Evolutionary conservation across 2,888 invertebrate species (phyloP), one percentile per base, ranked within the genome.

Genomic region (Acleris holmiana): DNA sequence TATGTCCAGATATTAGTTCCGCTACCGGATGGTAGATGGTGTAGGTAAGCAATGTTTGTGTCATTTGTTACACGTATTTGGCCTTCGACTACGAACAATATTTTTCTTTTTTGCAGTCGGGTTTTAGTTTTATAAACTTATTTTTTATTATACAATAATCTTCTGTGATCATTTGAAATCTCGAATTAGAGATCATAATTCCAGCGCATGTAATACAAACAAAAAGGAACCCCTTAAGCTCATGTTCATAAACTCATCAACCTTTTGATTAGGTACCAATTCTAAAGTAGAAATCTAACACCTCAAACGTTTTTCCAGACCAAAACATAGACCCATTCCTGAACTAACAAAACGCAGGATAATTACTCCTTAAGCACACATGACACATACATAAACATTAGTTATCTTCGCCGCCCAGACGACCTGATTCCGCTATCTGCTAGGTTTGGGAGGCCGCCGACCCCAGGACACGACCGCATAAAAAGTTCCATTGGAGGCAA

Each of bases 351-450:
- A 6, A 40, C 44, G n/a, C 21, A 23, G 23, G 23, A 48, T 48
- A 65, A 60, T 65, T 29, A 44, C 59, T 25, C 17, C 19, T 21
- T 41, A 60, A 58, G 44, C 54, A 60, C 23, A 54, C 44, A 64
- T 44, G 55, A 8, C 49, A 41, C 13, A 13, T 46, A 29, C 49
- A 48, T 51, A 61, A 46, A 61, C 46, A 66, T 51, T 23, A 19
- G 48, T 66, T 66, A 66, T 67, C 67, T 54, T 46, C 44, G 17
- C 15, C 21, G 7, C 40, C 41, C 59, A 62, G 59, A 29, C 54
- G 61, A 44, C 44, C 59, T 23, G 54, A 55, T 50, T 60, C 60
- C 54, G 25, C 23, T 25, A 25, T 58, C 58, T 64, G 54, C 25
- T 29, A 54, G 41, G 49, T 55, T 50, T 21, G 29, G 21, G 15